Percentiles rank a stretch among this genome's conserved stretches.
Evolutionary conservation across 2,113 vertebrate genomes (phyloP).

Genomic region (Kryptolebias marmoratus): DNA sequence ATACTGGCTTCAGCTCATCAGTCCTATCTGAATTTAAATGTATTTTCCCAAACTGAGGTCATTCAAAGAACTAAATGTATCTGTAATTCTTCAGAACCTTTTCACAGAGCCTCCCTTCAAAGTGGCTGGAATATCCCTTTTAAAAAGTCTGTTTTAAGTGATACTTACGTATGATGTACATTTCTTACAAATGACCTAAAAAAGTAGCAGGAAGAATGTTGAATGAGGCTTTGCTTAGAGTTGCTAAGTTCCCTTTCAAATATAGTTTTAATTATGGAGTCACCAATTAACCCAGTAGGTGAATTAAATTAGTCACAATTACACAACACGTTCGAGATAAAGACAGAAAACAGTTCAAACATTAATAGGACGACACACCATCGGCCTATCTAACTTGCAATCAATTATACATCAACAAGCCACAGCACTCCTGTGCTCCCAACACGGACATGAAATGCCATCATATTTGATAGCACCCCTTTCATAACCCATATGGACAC

Average conservation of each 20-base stretch:
- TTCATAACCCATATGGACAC: constrained; percentile 69
- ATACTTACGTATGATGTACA: too few species aligned
- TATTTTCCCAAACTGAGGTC: too few species aligned
- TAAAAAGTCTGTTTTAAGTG: too few species aligned
- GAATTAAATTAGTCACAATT: neutral
- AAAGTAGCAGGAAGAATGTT: constrained; percentile 20
- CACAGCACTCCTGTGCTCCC: constrained; percentile 25
- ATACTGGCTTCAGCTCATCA: too few species aligned
- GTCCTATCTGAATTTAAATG: too few species aligned
- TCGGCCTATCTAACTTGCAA: constrained; percentile 9
- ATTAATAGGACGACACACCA: neutral
- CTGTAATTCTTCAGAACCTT: too few species aligned
- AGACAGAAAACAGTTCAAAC: neutral
- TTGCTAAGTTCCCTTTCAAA: constrained; percentile 39
- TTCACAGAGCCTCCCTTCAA: too few species aligned
- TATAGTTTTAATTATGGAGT: constrained; percentile 43
- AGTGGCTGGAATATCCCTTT: too few species aligned
- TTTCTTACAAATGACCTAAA: neutral
- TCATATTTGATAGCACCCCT: constrained; percentile 51
- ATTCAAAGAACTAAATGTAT: too few species aligned
- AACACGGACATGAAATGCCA: constrained; percentile 43
- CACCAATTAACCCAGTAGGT: constrained; percentile 31
- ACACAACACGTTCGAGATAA: neutral
- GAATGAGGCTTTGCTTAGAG: constrained; percentile 13
- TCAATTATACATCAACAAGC: constrained; percentile 23